Evolutionary conservation across 1,140 invertebrate genomes (phyloP).

Genomic region (Drosophila nikananu): DNA sequence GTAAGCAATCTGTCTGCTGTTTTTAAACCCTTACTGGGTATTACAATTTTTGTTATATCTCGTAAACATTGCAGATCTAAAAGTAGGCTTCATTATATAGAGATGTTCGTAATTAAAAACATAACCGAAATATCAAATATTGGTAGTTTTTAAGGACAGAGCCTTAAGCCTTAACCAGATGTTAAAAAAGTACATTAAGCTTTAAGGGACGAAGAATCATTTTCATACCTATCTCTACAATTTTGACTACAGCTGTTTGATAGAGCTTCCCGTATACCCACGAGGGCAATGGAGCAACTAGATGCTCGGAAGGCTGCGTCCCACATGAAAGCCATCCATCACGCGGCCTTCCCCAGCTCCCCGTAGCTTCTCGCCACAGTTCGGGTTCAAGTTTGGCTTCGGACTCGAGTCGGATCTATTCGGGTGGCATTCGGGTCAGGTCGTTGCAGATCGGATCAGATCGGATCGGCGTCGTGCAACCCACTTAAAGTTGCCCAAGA

Average conservation of each 20-base stretch:
- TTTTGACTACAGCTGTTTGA: constrained; percentile 10
- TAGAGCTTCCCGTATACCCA: constrained; percentile 49
- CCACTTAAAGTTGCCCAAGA: constrained; percentile 78
- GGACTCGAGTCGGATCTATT: constrained; percentile 33
- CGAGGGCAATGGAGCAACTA: constrained; percentile 35
- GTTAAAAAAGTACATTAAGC: background rate
- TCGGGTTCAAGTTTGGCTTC: constrained; percentile 23
- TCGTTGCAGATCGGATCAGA: constrained; percentile 19
- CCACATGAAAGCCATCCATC: constrained; percentile 82
- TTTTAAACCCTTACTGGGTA: too few species aligned
- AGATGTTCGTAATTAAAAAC: too few species aligned
- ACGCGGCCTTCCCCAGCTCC: constrained; percentile 29
- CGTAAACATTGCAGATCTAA: background rate
- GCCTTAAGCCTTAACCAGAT: background rate
- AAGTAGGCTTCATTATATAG: too few species aligned
- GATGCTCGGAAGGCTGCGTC: constrained; percentile 62
- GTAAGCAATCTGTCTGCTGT: too few species aligned
- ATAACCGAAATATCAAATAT: too few species aligned
- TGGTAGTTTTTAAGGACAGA: background rate
- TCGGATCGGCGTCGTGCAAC: constrained; percentile 54
- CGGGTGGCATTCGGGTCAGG: constrained; percentile 17
- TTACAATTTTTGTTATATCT: background rate
- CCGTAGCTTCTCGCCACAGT: constrained; percentile 3
- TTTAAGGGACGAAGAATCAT: background rate
- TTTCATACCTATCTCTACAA: background rate